Percentiles rank a stretch among this genome's conserved stretches.
These are phyloP conservation scores for Atrichornis clamosus DNA, from an alignment of 2,113 vertebrate species.

Conservation along the genomic window DNA sequence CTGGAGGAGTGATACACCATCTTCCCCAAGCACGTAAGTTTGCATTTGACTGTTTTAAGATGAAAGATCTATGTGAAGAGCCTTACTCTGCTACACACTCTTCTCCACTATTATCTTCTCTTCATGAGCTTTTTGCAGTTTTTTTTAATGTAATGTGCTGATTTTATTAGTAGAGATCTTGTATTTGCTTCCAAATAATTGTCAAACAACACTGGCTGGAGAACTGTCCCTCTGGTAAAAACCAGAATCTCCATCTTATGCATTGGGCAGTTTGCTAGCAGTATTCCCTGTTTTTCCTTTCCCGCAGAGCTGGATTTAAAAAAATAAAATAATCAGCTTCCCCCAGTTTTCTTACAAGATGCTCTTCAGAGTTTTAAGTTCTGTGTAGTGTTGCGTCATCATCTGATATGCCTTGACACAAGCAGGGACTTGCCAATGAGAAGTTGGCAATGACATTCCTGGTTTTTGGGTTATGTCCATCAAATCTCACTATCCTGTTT, in stretches of 20 bases:
- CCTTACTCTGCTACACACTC: neutral
- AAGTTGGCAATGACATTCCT: neutral
- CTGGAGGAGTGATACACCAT: neutral
- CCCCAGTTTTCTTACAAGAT: neutral
- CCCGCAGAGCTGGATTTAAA: neutral
- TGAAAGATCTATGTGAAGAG: neutral
- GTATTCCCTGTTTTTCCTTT: neutral
- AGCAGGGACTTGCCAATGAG: neutral
- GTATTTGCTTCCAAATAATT: neutral
- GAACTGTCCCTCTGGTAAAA: neutral
- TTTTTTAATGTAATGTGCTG: neutral
- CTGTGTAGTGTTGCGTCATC: neutral
- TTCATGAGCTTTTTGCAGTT: neutral
- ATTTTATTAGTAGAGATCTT: neutral
- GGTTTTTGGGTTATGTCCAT: neutral
- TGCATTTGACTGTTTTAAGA: neutral
- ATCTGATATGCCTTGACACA: neutral
- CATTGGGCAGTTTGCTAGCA: neutral
- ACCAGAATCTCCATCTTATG: neutral
- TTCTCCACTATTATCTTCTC: neutral
- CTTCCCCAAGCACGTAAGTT: neutral
- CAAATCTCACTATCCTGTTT: neutral
- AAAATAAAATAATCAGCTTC: neutral
- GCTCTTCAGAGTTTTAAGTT: neutral
- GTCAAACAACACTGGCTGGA: neutral